Percentiles rank a stretch among this genome's conserved stretches.
Conservation (phyloP, 2,797 vertebrate genomes). For the Cryptoprocta ferox region DNA sequence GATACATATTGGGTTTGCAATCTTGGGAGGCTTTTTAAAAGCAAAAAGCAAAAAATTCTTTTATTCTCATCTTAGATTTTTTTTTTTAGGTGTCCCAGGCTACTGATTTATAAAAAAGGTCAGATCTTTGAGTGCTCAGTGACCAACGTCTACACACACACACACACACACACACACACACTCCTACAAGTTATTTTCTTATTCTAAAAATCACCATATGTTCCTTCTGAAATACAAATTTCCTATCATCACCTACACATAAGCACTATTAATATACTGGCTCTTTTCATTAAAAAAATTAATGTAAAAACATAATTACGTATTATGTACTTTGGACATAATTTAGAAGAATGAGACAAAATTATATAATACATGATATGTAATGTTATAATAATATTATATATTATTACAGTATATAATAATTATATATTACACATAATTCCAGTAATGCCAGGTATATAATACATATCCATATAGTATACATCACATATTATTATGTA, state of each 20-base stretch:
- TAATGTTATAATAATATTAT: background rate
- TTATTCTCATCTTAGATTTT: background rate
- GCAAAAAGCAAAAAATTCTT: slow-evolving; percentile 23
- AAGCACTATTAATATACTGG: background rate
- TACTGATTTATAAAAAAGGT: background rate
- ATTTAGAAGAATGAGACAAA: background rate
- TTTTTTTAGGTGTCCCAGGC: background rate
- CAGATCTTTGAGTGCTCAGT: background rate
- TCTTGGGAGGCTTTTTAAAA: slow-evolving; percentile 18
- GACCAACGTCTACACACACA: background rate
- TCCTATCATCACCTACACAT: background rate
- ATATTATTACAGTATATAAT: background rate
- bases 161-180: background rate
- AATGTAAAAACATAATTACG: background rate
- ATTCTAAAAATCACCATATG: background rate
- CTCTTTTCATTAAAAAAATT: slow-evolving; percentile 26
- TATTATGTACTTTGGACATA: background rate
- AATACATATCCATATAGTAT: background rate
- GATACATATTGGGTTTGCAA: background rate
- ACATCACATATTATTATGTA: background rate
- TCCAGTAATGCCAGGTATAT: background rate
- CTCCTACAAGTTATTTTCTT: background rate
- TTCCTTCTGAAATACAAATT: slow-evolving; percentile 27
- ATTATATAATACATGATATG: background rate
- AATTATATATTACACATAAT: background rate